Conservation (phyloP, 1,140 invertebrate genomes). For the Pseudomyrmex cubaensis region DNA sequence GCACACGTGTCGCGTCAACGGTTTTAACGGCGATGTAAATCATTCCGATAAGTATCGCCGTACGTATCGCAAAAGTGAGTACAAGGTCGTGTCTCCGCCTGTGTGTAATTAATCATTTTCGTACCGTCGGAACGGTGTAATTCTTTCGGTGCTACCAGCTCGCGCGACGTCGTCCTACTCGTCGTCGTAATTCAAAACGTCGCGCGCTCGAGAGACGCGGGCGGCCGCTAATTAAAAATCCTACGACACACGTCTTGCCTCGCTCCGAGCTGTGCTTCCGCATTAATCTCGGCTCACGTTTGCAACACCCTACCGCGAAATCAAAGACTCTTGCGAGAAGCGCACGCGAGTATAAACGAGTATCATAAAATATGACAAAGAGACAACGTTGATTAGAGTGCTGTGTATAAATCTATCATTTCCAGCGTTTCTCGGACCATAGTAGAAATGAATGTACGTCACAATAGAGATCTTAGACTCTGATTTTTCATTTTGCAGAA, state of each 20-base stretch:
- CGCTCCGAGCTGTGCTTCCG: slow-evolving; percentile 51
- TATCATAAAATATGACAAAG: slow-evolving; percentile 1
- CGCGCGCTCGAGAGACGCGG: slow-evolving; percentile 43
- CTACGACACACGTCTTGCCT: slow-evolving; percentile 31
- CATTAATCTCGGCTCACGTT: slow-evolving; percentile 62
- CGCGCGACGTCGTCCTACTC: slow-evolving; percentile 51
- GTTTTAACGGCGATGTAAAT: slow-evolving; percentile 78
- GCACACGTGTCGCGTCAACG: slow-evolving; percentile 63
- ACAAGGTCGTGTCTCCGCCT: slow-evolving; percentile 72
- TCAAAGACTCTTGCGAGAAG: slow-evolving; percentile 6
- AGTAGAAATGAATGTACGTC: too few relatives aligned
- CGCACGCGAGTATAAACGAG: background rate
- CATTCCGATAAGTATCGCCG: slow-evolving; percentile 77
- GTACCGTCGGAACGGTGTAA: slow-evolving; percentile 64
- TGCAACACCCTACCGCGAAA: background rate
- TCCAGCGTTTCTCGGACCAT: too few relatives aligned
- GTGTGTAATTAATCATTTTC: slow-evolving; percentile 79
- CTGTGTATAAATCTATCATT: too few relatives aligned
- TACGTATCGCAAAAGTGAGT: slow-evolving; percentile 41
- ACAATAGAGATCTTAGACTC: too few relatives aligned
- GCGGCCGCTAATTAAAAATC: slow-evolving; percentile 69
- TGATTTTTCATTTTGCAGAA: too few relatives aligned
- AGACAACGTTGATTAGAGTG: background rate
- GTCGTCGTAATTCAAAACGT: slow-evolving; percentile 72
- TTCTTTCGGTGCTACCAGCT: slow-evolving; percentile 61